phyloP scores from a whole-genome alignment of 1,140 invertebrate species.

The Bombus breviceps region DNA sequence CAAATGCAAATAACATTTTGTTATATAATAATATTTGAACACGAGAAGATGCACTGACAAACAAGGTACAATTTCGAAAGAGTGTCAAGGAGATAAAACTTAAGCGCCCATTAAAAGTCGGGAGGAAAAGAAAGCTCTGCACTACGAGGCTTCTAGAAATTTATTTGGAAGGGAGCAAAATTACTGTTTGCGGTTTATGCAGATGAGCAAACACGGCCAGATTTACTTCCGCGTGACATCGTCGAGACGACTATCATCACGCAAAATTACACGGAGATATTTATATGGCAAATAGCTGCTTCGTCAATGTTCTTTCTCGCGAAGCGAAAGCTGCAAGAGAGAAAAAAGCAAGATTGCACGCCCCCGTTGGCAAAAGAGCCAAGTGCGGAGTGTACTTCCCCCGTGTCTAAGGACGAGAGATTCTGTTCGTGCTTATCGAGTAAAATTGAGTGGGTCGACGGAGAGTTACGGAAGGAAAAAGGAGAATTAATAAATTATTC shows the following conservation, averaged over 20 bases:
- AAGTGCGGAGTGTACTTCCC: not conserved
- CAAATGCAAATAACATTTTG: not conserved
- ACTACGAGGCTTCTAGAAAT: not conserved
- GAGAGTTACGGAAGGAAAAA: not conserved
- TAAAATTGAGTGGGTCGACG: slow-evolving; percentile 18
- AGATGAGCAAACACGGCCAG: slow-evolving; percentile 48
- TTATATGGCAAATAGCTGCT: slow-evolving; percentile 59
- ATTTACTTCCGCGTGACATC: slow-evolving; percentile 54
- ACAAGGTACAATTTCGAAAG: not conserved
- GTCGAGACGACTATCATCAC: slow-evolving; percentile 14
- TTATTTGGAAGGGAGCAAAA: slow-evolving; percentile 28
- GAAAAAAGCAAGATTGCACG: not conserved
- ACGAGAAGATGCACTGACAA: not conserved
- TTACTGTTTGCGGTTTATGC: slow-evolving; percentile 47
- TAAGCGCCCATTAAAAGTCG: not conserved
- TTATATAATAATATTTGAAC: not conserved
- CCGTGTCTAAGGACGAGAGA: not conserved
- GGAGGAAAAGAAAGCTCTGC: not conserved
- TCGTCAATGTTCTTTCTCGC: slow-evolving; percentile 25
- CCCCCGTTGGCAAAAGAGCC: slow-evolving; percentile 13
- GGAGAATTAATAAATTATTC: slow-evolving; percentile 36
- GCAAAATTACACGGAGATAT: slow-evolving; percentile 62
- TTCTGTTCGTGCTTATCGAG: slow-evolving; percentile 27
- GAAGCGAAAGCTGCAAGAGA: not conserved
- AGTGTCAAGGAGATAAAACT: not conserved